Evolutionary conservation across 2,113 vertebrate species (phyloP).

Genomic region (Piprites chloris): DNA sequence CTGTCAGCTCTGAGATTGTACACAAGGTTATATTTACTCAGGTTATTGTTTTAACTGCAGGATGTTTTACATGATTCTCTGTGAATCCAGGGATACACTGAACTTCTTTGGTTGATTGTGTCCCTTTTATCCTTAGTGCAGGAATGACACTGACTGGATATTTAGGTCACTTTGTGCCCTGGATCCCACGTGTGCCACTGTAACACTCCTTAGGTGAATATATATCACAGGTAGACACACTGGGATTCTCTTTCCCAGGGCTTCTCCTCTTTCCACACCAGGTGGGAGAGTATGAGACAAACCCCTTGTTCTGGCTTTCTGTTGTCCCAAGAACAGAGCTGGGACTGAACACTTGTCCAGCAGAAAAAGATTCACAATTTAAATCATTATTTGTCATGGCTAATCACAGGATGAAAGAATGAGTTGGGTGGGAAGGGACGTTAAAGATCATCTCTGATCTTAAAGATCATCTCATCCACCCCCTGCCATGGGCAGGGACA

Average conservation of each 20-base stretch:
- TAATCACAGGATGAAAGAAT: neutral
- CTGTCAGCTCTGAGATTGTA: neutral
- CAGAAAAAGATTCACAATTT: neutral
- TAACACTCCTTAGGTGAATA: fast-evolving
- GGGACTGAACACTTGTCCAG: neutral
- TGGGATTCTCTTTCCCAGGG: neutral
- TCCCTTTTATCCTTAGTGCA: neutral
- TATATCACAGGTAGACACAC: neutral
- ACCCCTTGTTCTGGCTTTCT: neutral
- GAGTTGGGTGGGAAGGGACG: neutral
- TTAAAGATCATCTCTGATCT: neutral
- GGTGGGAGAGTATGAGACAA: neutral
- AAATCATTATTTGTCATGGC: neutral
- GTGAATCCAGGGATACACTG: neutral
- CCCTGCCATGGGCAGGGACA: neutral
- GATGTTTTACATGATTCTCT: neutral
- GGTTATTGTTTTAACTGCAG: neutral
- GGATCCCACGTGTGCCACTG: neutral
- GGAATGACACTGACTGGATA: neutral
- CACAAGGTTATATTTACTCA: neutral
- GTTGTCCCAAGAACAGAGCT: neutral
- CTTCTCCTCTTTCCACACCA: neutral
- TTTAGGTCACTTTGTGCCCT: neutral
- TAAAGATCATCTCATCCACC: neutral
- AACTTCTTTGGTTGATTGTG: neutral